Conservation (phyloP, 2,888 invertebrate species). For the Buathra laborator region DNA sequence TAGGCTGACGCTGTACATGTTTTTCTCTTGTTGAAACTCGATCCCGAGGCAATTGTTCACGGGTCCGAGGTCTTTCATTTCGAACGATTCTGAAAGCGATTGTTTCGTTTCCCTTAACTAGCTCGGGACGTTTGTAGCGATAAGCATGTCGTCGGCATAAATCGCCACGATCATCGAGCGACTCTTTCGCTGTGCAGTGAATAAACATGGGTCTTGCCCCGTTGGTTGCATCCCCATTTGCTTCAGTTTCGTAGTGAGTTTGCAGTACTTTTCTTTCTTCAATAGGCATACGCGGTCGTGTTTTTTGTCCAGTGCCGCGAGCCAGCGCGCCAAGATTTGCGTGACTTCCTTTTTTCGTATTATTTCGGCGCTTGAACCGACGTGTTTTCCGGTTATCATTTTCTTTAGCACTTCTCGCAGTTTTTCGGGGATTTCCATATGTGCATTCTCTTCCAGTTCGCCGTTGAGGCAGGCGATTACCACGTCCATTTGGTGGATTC, state of each 20-base stretch:
- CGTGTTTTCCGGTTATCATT: not conserved
- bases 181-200: not conserved
- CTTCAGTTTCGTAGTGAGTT: constrained; percentile 8
- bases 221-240: constrained; percentile 23
- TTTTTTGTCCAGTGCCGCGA: not conserved
- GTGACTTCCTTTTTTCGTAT: not conserved
- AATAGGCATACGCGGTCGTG: constrained; percentile 39
- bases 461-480: constrained; percentile 42
- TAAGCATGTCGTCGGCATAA: constrained; percentile 58
- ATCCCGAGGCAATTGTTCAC: constrained; percentile 47
- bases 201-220: constrained; percentile 51
- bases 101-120: constrained; percentile 19
- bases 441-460: no score
- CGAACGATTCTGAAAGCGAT: constrained; percentile 23
- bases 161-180: constrained; percentile 34
- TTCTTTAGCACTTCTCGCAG: not conserved
- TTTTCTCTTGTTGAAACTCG: constrained; percentile 36
- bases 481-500: constrained; percentile 57
- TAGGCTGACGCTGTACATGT: constrained; percentile 25
- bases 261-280: constrained; percentile 53
- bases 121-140: constrained; percentile 35
- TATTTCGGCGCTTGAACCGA: not conserved
- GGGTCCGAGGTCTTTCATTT: constrained; percentile 53
- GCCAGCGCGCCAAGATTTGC: not conserved
- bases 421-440: no score